phyloP scores from a whole-genome alignment of 2,797 vertebrate genomes.

The Moxostoma hubbsi region DNA sequence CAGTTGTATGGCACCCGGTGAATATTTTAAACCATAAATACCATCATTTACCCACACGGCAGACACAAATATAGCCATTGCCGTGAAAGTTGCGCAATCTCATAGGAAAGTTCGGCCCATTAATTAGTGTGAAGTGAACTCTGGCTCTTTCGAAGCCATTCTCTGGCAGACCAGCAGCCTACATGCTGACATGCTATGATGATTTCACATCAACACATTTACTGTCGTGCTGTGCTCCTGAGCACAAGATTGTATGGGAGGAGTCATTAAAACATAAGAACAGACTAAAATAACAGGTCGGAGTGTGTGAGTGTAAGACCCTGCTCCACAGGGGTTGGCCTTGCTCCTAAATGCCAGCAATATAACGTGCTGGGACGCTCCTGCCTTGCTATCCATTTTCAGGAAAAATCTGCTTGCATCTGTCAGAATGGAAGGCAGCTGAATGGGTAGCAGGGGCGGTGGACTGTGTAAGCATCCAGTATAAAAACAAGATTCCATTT shows the following conservation, averaged over 20 bases:
- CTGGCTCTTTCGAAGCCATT: slow-evolving; percentile 60
- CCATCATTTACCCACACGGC: slow-evolving; percentile 68
- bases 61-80: slow-evolving; percentile 77
- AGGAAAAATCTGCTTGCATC: slow-evolving; percentile 81
- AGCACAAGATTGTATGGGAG: slow-evolving; percentile 47
- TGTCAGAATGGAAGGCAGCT: slow-evolving; percentile 83
- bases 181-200: slow-evolving; percentile 68
- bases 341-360: slow-evolving; percentile 75
- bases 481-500: slow-evolving; percentile 80
- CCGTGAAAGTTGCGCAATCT: slow-evolving; percentile 77
- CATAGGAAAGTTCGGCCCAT: slow-evolving; percentile 77
- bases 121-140: slow-evolving; percentile 80
- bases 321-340: slow-evolving; percentile 65
- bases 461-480: slow-evolving; percentile 77
- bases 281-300: slow-evolving; percentile 64
- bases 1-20: slow-evolving; percentile 71
- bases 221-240: slow-evolving; percentile 48
- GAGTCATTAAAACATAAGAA: slow-evolving; percentile 62
- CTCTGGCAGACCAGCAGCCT: slow-evolving; percentile 50
- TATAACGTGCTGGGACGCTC: slow-evolving; percentile 59
- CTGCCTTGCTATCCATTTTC: slow-evolving; percentile 70
- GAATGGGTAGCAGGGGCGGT: slow-evolving; percentile 73
- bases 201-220: slow-evolving; percentile 79
- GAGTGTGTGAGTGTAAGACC: slow-evolving; percentile 61
- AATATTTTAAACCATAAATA: slow-evolving; percentile 82